Percentiles rank a stretch among this genome's conserved stretches.
These are phyloP conservation scores for Scarus forsteni DNA, from an alignment of 2,797 vertebrate genomes.

Conservation along the genomic window DNA sequence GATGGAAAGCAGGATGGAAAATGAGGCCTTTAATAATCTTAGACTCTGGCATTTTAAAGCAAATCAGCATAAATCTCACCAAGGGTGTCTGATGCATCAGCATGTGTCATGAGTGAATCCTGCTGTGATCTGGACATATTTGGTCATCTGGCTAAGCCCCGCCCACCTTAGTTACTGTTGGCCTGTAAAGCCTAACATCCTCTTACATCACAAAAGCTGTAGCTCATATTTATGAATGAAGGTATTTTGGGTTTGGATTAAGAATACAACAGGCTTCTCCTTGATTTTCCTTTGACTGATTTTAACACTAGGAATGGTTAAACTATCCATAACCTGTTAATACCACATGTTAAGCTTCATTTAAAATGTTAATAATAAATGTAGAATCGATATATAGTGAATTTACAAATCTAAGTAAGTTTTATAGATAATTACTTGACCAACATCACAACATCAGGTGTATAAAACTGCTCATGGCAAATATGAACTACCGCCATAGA, in stretches of 20 bases:
- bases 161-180: constrained; percentile 1
- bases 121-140: neutral
- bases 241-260: neutral
- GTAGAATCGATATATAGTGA: too few relatives aligned
- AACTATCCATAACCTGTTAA: too few relatives aligned
- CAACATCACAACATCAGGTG: too few relatives aligned
- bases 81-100: neutral
- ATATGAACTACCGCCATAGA: too few relatives aligned
- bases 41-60: neutral
- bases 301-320: neutral
- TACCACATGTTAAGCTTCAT: too few relatives aligned
- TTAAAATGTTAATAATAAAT: too few relatives aligned
- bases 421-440: too few relatives aligned
- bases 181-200: neutral
- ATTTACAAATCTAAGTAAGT: too few relatives aligned
- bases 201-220: neutral
- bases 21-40: neutral
- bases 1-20: neutral
- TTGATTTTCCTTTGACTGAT: neutral
- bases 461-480: too few relatives aligned
- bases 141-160: neutral
- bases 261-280: neutral
- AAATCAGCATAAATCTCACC: neutral
- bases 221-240: too few relatives aligned
- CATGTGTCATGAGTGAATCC: neutral